phyloP scores from a whole-genome alignment of 1,140 invertebrate genomes.

The Drosophila novamexicana region DNA sequence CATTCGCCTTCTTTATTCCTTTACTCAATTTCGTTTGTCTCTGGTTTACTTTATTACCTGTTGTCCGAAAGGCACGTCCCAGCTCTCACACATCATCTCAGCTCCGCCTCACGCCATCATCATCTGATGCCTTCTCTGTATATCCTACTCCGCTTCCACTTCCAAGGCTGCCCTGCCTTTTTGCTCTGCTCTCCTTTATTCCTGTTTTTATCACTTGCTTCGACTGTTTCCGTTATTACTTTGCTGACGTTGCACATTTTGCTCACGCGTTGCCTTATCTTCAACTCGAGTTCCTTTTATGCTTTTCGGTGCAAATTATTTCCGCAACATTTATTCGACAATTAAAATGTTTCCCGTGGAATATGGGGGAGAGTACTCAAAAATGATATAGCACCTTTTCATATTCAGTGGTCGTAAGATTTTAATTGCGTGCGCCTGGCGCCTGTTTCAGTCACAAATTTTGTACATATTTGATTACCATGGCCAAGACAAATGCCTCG shows the following conservation, averaged over 20 bases:
- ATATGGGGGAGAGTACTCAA: constrained; percentile 18
- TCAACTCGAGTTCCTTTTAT: constrained; percentile 9
- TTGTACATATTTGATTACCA: constrained; percentile 46
- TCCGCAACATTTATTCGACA: constrained; percentile 37
- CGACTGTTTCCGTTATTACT: constrained; percentile 30
- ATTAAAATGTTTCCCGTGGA: constrained; percentile 29
- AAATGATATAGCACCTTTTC: constrained; percentile 45
- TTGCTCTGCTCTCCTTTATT: neutral
- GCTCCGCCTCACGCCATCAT: neutral
- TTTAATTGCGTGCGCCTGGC: constrained; percentile 43
- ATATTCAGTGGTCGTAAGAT: constrained; percentile 41
- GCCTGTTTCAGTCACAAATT: constrained; percentile 35
- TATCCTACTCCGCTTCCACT: neutral
- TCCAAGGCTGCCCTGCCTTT: neutral
- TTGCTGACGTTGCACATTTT: constrained; percentile 20
- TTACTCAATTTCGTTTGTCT: neutral
- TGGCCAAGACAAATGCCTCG: constrained; percentile 23
- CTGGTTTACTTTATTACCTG: constrained; percentile 11
- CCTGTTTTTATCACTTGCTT: constrained; percentile 24
- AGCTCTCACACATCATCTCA: constrained; percentile 2
- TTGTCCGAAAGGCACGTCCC: neutral
- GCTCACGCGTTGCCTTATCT: constrained; percentile 5
- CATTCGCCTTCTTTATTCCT: neutral
- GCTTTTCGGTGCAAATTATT: constrained; percentile 25
- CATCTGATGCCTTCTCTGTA: neutral